Percentiles rank a stretch among this genome's conserved stretches.
These are phyloP conservation scores for Hemiscyllium ocellatum DNA, from an alignment of 2,113 vertebrate species.

Conservation along the genomic window DNA sequence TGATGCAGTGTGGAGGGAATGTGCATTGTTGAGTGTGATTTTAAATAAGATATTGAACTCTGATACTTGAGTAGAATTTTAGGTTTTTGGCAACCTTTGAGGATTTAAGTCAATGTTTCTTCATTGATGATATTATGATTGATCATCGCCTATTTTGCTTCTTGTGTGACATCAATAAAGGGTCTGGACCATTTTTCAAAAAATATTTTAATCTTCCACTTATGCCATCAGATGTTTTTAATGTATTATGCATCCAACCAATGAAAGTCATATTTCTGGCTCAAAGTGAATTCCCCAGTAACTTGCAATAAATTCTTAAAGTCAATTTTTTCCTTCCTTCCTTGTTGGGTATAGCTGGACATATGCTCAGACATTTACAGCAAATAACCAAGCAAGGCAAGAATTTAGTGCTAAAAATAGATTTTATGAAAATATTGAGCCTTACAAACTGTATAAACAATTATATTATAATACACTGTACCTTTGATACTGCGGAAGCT, in stretches of 20 bases:
- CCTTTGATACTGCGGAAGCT: slow-evolving; percentile 55
- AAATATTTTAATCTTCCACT: background rate
- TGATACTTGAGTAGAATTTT: background rate
- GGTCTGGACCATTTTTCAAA: background rate
- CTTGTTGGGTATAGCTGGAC: background rate
- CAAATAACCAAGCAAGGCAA: background rate
- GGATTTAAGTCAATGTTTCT: background rate
- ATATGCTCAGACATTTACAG: background rate
- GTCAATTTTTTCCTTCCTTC: background rate
- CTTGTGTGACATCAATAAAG: background rate
- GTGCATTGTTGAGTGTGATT: background rate
- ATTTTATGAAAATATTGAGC: background rate
- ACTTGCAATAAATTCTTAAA: background rate
- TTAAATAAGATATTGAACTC: background rate
- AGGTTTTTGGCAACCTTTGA: background rate
- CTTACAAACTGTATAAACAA: background rate
- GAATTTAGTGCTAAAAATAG: background rate
- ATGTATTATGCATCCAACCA: background rate
- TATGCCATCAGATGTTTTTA: background rate
- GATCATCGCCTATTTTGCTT: background rate
- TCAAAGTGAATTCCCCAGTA: background rate
- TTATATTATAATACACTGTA: slow-evolving; percentile 39
- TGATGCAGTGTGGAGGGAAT: background rate
- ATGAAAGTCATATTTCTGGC: background rate
- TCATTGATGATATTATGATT: background rate